Evolutionary conservation across 2,113 vertebrate species (phyloP), one percentile per base, ranked within the genome.

Genomic region (Gobius niger): DNA sequence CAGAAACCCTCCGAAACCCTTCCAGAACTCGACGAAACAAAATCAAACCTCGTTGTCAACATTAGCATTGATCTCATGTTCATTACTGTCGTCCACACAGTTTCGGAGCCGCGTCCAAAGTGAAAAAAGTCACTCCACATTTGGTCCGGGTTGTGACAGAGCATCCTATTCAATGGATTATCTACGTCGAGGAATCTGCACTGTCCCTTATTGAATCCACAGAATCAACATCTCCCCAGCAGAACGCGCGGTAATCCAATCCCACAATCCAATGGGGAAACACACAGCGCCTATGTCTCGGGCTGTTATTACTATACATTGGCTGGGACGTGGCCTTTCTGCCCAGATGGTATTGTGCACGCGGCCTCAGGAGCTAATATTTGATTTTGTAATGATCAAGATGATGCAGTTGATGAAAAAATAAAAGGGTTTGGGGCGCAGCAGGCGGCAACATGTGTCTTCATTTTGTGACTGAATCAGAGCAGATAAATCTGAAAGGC

Each of bases 381-480:
- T 68, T 66, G 19, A 65, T 74, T 76, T 59, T 18, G 77, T 72
- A 47, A 57, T 16, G 65, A 77, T 75, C 40, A 42, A 10, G 61
- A 49, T 10, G 66, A 53, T 61, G 50, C 42, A 49, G 54, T 41
- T 46, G 41, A 44, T 62, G 42, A 44, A 19, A 44, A 42, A 44
- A 41, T 52, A 50, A 63, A 62, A 65, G 18, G 5, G 40, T 3
- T 34, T 68, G 64, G 64, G 68, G 74, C 76, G 53, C 72, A 64
- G 56, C 24, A 46, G 53, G 51, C 63, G 34, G 63, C 41, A 52
- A 72, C 57, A 57, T 73, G 70, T 64, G 63, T 68, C 19, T 54
- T 72, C 61, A 40, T 66, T 75, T 72, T 76, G 53, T 71, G 63
- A 72, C 70, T 61, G 42, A 62, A 11, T 24, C 56, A 70, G 63